phyloP scores from a whole-genome alignment of 2,797 vertebrate genomes.

The Bryconaethiops microstoma region DNA sequence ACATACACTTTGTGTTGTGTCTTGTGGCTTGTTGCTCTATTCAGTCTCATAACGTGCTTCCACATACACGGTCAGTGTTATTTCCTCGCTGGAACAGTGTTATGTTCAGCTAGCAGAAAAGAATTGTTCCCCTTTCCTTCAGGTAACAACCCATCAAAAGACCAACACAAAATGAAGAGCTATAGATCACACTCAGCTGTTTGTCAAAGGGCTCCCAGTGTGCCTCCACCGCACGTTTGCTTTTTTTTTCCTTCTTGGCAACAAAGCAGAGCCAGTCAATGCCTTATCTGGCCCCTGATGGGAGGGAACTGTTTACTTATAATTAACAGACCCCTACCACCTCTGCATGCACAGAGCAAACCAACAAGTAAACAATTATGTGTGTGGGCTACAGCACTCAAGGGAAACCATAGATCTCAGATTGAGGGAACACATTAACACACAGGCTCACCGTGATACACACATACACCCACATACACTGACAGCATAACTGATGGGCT shows the following conservation, averaged over 20 bases:
- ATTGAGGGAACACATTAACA: constrained; percentile 32
- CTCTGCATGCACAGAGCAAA: constrained; percentile 37
- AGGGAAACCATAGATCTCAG: constrained; percentile 57
- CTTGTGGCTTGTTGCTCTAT: background rate
- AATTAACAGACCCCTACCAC: constrained; percentile 62
- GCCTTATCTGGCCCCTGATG: constrained; percentile 54
- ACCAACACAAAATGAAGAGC: constrained; percentile 61
- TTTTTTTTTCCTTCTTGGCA: constrained; percentile 11
- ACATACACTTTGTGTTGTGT: too few species aligned
- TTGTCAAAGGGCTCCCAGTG: constrained; percentile 51
- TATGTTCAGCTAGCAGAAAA: constrained; percentile 22
- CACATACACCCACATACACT: constrained; percentile 34
- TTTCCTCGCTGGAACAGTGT: too few species aligned
- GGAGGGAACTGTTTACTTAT: constrained; percentile 64
- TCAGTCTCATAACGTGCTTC: constrained; percentile 38
- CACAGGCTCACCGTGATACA: constrained; percentile 1
- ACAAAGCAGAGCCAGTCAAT: constrained; percentile 51
- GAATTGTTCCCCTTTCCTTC: background rate
- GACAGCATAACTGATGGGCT: constrained; percentile 73
- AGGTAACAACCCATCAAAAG: constrained; percentile 54
- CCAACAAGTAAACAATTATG: constrained; percentile 61
- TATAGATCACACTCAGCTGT: constrained; percentile 64
- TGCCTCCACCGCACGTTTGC: constrained; percentile 33
- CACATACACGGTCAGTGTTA: constrained; percentile 56
- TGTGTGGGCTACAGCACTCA: constrained; percentile 46